Evolutionary conservation across 2,113 vertebrate genomes (phyloP), one percentile per base, ranked within the genome.

Genomic region (Cheilinus undulatus): DNA sequence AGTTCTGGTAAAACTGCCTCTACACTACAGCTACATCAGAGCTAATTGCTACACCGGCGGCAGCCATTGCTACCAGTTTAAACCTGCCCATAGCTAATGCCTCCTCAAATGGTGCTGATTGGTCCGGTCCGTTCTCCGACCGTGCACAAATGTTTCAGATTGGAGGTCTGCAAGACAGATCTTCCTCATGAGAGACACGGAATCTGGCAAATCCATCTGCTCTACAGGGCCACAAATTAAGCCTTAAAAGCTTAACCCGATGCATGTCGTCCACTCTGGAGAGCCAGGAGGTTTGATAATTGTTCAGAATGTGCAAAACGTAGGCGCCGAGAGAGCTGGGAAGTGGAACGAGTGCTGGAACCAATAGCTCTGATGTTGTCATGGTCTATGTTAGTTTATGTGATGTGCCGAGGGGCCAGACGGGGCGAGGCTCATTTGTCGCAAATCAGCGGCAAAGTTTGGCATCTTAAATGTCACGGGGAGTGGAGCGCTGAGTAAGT

Each of bases 281-380:
- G 69, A 82, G 83, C 76, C 83, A 83, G 54, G 68, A 71, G 83
- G 86, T 87, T 89, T 83, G 83, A 83, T 90, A 83, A 82, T 76
- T 12, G 53, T 85, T 84, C 60, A 74, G 66, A 86, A 77, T 80
- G 64, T 50, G 30, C 58, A 62, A 52, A 74, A 59, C 0, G 19
- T 40, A 7, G 0, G 1, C 34, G 80, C 73, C 72, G 67, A 66
- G 65, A 52, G 36, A 43, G 64, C 59, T 2, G 9, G 62, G 17
- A 49, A 53, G 36, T 71, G 69, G 36, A 70, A 34, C 27, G 3
- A 17, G 34, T 3, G 3, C 52, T 57, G 78, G 45, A 84, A 81
- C 88, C 52, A 82, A 86, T 86, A 67, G 27, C 70, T 61, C 75
- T 68, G 80, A 87, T 82, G 87, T 77, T 76, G 83, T 84, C 61